Evolutionary conservation across 2,888 invertebrate genomes (phyloP), one percentile per base, ranked within the genome.

Genomic region (Spilosoma lubricipeda): DNA sequence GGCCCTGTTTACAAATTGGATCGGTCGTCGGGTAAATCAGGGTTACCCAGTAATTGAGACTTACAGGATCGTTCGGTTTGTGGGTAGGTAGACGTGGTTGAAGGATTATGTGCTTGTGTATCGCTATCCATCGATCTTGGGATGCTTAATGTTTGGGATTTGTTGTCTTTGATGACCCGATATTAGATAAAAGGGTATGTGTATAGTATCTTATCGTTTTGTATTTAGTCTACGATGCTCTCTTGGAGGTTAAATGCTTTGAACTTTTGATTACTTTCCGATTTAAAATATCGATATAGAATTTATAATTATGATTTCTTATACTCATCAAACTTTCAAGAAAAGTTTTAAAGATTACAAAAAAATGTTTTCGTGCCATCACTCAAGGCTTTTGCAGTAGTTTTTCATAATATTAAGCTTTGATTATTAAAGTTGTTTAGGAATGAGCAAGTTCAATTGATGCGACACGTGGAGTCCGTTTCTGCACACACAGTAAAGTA

Each of bases 21-120:
- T 95, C 90, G 94, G 94, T 93, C 92, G 93, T 90, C 78, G 94
- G 94, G 92, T 93, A 92, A 93, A 94, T 94, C 95, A 92, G 95
- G 94, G 94, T 93, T 90, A 91, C 89, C 93, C 93, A 90, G 95
- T 95, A 95, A 95, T 95, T 95, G 95, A 95, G 95, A 95, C 93
- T 95, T 95, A 95, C 91, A 92, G 94, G 93, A 92, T 93, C 92
- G 93, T 94, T 95, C 90, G 94, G 94, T 92, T 91, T 87, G 88
- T 73, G 87, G 91, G 86, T 88, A 87, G 89, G 88, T 88, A 85
- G 86, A 70, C 64, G 88, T 89, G 93, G 93, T 93, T 93, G 93
- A 94, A 94, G 95, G 95, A 95, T 95, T 95, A 95, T 74, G 84
- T 86, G 63, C 82, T 81, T 90, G 78, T 90, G 89, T 90, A 92